Conservation (phyloP, 1,140 invertebrate species). For the Megalopta genalis region DNA sequence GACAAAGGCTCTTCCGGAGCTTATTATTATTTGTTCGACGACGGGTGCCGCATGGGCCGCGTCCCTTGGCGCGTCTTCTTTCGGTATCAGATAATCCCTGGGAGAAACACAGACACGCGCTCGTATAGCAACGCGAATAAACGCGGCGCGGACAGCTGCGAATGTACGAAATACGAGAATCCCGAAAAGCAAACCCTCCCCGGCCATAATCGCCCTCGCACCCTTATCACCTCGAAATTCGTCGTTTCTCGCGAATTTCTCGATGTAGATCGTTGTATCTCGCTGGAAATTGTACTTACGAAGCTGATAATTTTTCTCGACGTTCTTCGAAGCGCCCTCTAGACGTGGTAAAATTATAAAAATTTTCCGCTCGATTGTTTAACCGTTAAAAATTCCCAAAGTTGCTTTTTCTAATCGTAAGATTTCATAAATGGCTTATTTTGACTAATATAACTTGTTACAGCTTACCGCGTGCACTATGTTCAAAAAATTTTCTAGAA, state of each 20-base stretch:
- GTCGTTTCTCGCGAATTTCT: background rate
- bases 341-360: too few relatives aligned
- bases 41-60: conserved; percentile 26
- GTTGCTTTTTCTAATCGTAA: too few relatives aligned
- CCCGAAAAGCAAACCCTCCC: background rate
- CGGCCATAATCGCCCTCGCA: background rate
- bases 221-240: background rate
- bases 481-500: too few relatives aligned
- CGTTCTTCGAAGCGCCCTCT: too few relatives aligned
- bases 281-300: too few relatives aligned
- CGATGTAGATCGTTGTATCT: too few relatives aligned
- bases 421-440: too few relatives aligned
- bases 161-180: conserved; percentile 35
- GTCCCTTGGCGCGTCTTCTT: conserved; percentile 39
- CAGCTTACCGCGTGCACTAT: too few relatives aligned
- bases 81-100: conserved; percentile 55
- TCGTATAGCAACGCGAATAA: background rate
- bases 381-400: too few relatives aligned
- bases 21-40: conserved; percentile 62
- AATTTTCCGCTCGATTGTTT: too few relatives aligned
- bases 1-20: conserved; percentile 42
- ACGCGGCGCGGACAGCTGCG: background rate
- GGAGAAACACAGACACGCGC: conserved; percentile 22
- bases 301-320: too few relatives aligned
- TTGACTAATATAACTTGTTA: too few relatives aligned